These are phyloP conservation scores for Cynodonichthys magdalenae DNA, from an alignment of 2,797 vertebrate species.

Conservation along the genomic window DNA sequence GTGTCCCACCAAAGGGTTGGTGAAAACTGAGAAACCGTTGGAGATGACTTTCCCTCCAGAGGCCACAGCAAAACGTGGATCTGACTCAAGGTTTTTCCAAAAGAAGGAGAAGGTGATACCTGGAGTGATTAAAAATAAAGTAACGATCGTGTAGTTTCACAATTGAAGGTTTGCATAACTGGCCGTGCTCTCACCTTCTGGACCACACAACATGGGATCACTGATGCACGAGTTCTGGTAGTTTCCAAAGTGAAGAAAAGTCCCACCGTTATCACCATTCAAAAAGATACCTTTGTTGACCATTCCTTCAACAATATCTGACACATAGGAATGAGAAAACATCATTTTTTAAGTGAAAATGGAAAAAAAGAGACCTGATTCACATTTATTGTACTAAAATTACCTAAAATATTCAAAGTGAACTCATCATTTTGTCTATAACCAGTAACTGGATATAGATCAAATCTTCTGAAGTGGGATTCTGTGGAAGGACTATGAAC, in stretches of 20 bases:
- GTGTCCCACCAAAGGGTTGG: constrained; percentile 82
- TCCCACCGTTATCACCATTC: constrained; percentile 84
- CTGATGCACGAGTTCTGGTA: constrained; percentile 91
- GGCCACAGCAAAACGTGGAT: constrained; percentile 78
- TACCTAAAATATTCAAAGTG: background rate
- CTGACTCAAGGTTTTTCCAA: constrained; percentile 90
- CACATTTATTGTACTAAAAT: constrained; percentile 7
- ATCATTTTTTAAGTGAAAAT: constrained; percentile 15
- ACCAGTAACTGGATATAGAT: too few species aligned
- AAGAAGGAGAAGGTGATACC: constrained; percentile 98
- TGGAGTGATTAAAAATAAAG: constrained; percentile 47
- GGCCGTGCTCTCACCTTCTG: constrained; percentile 84
- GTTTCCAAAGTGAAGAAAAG: constrained; percentile 90
- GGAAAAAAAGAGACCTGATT: constrained; percentile 1
- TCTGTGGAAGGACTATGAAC: too few species aligned
- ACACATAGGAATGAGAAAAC: constrained; percentile 31
- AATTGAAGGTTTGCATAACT: background rate
- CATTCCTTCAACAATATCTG: constrained; percentile 96
- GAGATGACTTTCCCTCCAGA: constrained; percentile 93
- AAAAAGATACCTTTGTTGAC: constrained; percentile 92
- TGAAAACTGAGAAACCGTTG: constrained; percentile 90
- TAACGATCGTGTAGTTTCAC: background rate
- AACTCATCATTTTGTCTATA: background rate
- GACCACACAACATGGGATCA: constrained; percentile 88
- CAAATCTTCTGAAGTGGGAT: background rate